These are phyloP conservation scores for Buceros bicornis DNA, from an alignment of 2,797 vertebrate genomes.

Conservation along the genomic window DNA sequence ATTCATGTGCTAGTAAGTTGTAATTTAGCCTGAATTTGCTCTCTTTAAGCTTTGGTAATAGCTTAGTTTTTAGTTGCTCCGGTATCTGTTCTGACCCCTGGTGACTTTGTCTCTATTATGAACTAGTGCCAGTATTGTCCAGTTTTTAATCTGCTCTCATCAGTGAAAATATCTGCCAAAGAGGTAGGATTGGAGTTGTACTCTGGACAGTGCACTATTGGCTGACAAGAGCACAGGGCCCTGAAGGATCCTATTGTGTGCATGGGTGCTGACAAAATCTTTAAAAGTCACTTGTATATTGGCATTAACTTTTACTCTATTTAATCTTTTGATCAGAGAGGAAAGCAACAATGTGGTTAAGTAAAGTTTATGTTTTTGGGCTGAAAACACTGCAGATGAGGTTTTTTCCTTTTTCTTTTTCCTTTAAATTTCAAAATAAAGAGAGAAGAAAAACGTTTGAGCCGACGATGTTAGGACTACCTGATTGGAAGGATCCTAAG, in stretches of 20 bases:
- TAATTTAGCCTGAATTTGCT: neutral
- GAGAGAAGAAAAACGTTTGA: neutral
- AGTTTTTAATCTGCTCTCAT: neutral
- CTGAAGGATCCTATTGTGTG: neutral
- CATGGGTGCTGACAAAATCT: neutral
- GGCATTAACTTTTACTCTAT: neutral
- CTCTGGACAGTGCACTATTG: neutral
- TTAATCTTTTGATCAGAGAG: neutral
- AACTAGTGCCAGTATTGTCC: rapidly evolving
- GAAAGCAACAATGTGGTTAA: neutral
- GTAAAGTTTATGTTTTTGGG: neutral
- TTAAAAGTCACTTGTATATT: neutral
- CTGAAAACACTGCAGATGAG: neutral
- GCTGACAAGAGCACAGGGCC: neutral
- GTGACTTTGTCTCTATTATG: neutral
- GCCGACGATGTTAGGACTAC: neutral
- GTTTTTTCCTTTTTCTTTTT: neutral
- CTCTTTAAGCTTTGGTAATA: neutral
- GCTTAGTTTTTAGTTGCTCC: neutral
- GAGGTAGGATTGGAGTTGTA: neutral
- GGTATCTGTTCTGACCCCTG: rapidly evolving
- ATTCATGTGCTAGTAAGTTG: rapidly evolving
- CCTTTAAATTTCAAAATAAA: neutral
- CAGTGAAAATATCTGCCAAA: neutral
- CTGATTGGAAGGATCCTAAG: neutral